Percentiles rank a stretch among this genome's conserved stretches.
These are phyloP conservation scores for Grammatotria lemairii DNA, from an alignment of 2,113 vertebrate species.

Conservation along the genomic window DNA sequence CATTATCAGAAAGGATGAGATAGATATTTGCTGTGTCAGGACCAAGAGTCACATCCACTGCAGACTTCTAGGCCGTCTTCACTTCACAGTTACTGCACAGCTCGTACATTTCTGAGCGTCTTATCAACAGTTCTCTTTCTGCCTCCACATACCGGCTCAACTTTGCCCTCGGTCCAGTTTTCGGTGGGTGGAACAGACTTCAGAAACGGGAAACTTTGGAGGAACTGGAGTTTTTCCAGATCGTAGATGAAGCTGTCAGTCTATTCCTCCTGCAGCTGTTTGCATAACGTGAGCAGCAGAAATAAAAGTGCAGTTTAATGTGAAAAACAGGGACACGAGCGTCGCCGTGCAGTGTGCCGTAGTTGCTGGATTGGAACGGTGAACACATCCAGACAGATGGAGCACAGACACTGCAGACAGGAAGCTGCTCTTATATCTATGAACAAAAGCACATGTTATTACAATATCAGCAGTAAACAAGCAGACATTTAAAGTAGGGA, in stretches of 20 bases:
- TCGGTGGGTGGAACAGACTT: background rate
- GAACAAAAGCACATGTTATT: background rate
- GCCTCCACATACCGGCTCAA: background rate
- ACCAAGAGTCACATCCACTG: background rate
- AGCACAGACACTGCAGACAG: background rate
- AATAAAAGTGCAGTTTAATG: background rate
- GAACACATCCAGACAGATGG: background rate
- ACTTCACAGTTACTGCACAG: background rate
- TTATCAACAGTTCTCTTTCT: background rate
- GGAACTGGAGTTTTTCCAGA: background rate
- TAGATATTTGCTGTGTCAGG: background rate
- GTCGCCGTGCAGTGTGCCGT: background rate
- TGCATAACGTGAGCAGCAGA: background rate
- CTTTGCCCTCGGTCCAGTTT: background rate
- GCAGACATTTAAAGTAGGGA: background rate
- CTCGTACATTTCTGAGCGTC: background rate
- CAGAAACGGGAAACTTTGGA: background rate
- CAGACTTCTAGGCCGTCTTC: background rate
- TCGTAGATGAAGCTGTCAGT: background rate
- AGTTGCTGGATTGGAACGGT: background rate
- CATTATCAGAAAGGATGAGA: background rate
- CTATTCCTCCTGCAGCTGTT: background rate
- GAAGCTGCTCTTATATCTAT: background rate
- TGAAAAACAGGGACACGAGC: background rate
- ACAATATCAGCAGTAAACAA: background rate